Conservation (phyloP, 2,888 invertebrate genomes). For the Mythimna albipuncta region DNA sequence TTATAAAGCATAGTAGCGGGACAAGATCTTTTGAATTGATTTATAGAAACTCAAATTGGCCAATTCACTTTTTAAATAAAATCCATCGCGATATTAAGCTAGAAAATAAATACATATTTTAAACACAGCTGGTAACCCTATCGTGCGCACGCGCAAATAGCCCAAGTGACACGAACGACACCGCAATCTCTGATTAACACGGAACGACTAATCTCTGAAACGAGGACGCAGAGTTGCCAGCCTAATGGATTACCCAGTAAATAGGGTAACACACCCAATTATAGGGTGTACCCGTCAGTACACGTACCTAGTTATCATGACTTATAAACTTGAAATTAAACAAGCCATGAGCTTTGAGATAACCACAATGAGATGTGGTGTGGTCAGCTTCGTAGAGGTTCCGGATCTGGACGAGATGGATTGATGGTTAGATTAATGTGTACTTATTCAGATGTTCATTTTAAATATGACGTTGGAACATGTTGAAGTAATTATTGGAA, state of each 20-base stretch:
- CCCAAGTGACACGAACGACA: constrained; percentile 73
- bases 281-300: constrained; percentile 68
- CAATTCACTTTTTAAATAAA: no score
- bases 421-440: neutral
- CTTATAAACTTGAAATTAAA: constrained; percentile 61
- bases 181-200: constrained; percentile 76
- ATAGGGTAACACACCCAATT: constrained; percentile 80
- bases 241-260: constrained; percentile 79
- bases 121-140: constrained; percentile 61
- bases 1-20: no score
- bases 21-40: no score
- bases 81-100: no score
- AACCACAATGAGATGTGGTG: constrained; percentile 54
- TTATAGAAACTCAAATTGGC: no score
- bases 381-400: constrained; percentile 28
- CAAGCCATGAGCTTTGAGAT: constrained; percentile 45
- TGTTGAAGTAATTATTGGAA: neutral
- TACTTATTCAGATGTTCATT: neutral
- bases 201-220: constrained; percentile 74
- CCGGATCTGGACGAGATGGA: constrained; percentile 34
- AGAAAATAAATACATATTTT: neutral
- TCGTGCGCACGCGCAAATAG: constrained; percentile 71
- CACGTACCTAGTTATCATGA: constrained; percentile 57
- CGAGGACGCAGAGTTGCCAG: constrained; percentile 73
- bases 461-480: neutral